phyloP scores from a whole-genome alignment of 2,888 invertebrate species.

The Branchipolynoe longqiensis region DNA sequence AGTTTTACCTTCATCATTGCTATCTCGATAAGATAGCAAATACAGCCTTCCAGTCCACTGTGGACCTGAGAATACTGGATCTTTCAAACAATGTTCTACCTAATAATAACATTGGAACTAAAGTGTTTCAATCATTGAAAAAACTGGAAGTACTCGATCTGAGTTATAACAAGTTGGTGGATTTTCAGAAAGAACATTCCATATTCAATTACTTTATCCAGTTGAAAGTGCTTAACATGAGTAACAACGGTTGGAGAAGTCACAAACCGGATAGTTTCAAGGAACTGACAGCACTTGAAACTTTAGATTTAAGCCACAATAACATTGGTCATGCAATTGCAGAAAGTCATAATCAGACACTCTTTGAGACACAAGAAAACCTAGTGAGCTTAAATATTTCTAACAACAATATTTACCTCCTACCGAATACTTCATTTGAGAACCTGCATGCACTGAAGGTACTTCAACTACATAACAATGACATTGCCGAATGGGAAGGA shows the following conservation, averaged over 20 bases:
- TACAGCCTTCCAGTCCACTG: neutral
- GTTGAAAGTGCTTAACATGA: neutral
- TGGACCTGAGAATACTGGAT: neutral
- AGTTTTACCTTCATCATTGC: neutral
- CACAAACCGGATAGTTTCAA: neutral
- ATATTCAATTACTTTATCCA: neutral
- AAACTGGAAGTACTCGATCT: neutral
- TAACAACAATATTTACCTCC: neutral
- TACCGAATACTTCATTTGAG: neutral
- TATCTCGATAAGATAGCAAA: neutral
- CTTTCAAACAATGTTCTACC: slow-evolving; percentile 7
- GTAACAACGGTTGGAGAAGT: neutral
- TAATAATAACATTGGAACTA: neutral
- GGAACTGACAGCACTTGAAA: neutral
- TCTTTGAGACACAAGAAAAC: neutral
- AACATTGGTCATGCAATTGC: neutral
- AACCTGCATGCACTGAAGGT: neutral
- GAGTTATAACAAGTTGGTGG: neutral
- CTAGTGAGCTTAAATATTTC: slow-evolving; percentile 1
- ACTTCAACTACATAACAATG: neutral
- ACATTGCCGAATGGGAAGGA: neutral
- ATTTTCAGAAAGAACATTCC: neutral
- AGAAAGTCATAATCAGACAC: neutral
- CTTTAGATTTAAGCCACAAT: neutral
- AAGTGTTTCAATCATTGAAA: neutral